Evolutionary conservation across 2,888 invertebrate species (phyloP), one percentile per base, ranked within the genome.

Genomic region (Rhorus exstirpatorius): DNA sequence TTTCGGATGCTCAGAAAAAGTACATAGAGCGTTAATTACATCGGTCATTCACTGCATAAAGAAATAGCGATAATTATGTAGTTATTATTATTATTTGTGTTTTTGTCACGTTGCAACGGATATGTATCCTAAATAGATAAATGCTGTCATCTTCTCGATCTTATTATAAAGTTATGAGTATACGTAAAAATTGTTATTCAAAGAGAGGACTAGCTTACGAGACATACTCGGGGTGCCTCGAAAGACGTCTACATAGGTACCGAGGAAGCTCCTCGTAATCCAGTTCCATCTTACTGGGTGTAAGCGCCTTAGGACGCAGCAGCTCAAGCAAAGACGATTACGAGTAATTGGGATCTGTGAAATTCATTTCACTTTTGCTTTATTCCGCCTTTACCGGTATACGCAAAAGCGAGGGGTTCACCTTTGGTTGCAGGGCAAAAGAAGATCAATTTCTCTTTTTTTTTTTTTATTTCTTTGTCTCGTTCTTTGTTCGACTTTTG

Each of bases 271-370:
- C 60, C 35, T 46, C 58, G 79, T 84, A 84, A 85, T 85, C 85
- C 84, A 84, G 74, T 85, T 82, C 80, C 81, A 82, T 81, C 74
- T 81, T 79, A 79, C 49, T 53, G 78, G 63, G 55, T 61, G 79
- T 88, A 90, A 89, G 88, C 86, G 76, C 87, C 85, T 90, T 90
- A 87, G 83, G 79, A 78, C 81, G 86, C 83, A 85, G 84, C 86
- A 82, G 83, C 83, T 75, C 83, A 81, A 78, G 82, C 83, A 84
- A 89, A 87, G 87, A 79, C 87, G 87, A 89, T 88, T 88, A 87
- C 84, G 68, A 68, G 84, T 87, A 89, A 89, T 89, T 88, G 87
- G 86, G 81, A 87, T 87, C 81, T 83, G 76, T 79, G 82, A 81
- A 84, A 81, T 80, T 49, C 74, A 60, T 61, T 74, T 77, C 63